Evolutionary conservation across 2,797 vertebrate species (phyloP).

Genomic region (Sebastes aleutianus): DNA sequence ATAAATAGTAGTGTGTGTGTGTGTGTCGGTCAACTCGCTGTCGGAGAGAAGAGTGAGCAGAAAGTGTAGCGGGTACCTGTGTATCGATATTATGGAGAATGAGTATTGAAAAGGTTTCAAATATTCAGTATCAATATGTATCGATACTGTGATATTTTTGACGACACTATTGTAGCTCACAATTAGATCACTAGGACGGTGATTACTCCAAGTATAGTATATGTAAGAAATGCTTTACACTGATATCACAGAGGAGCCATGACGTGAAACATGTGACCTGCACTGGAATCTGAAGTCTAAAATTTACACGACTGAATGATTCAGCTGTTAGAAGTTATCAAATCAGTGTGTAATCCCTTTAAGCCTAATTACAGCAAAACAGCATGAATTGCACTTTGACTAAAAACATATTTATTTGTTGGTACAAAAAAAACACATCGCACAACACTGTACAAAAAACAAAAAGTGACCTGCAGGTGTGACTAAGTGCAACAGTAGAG

Average conservation of each 20-base stretch:
- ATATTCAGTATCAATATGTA: too few relatives aligned
- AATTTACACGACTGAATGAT: not conserved
- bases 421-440: conserved; percentile 29
- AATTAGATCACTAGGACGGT: too few relatives aligned
- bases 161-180: not conserved
- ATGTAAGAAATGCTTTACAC: not conserved
- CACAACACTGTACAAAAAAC: not conserved
- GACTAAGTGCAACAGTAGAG: conserved; percentile 40
- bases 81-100: too few relatives aligned
- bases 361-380: conserved; percentile 10
- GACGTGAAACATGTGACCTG: not conserved
- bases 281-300: not conserved
- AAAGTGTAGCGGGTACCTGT: too few relatives aligned
- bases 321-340: not conserved
- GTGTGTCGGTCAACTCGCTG: too few relatives aligned
- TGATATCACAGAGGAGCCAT: not conserved
- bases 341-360: not conserved
- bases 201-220: not conserved
- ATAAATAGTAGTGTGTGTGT: too few relatives aligned
- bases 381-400: conserved; percentile 18
- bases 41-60: too few relatives aligned
- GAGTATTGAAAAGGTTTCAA: too few relatives aligned
- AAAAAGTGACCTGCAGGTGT: conserved; percentile 6
- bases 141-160: too few relatives aligned
- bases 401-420: conserved; percentile 45